Evolutionary conservation across 92 coral and sea anemone genomes (phyloP).

Genomic region (Actinernus sp.): DNA sequence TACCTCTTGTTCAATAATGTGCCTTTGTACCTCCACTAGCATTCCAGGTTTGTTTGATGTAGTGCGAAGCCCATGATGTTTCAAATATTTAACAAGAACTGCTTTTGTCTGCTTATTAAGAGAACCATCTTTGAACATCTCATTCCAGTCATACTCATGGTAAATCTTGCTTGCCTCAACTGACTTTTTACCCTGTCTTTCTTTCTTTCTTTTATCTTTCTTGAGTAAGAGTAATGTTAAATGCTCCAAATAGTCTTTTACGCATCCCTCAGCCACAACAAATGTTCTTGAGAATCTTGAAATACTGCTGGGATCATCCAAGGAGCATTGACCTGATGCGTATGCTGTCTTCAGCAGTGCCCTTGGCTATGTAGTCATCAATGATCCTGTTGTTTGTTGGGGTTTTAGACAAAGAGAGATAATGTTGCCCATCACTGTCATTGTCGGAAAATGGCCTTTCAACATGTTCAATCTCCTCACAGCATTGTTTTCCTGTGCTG

Average conservation of each 20-base stretch:
- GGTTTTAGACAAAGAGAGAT: constrained; percentile 40
- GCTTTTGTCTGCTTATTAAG: constrained; percentile 45
- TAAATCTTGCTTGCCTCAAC: constrained; percentile 35
- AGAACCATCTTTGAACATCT: constrained; percentile 32
- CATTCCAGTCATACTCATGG: constrained; percentile 58
- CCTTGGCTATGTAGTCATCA: constrained; percentile 55
- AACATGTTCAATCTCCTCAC: constrained; percentile 22
- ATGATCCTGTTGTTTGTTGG: constrained; percentile 36
- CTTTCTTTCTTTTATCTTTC: constrained; percentile 37
- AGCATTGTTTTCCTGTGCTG: constrained; percentile 33
- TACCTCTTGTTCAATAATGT: constrained; percentile 50
- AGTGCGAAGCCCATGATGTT: constrained; percentile 34
- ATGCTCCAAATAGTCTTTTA: constrained; percentile 55
- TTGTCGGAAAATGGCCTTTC: constrained; percentile 43
- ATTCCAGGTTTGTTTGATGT: constrained; percentile 40
- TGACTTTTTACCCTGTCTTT: neutral
- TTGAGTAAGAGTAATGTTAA: constrained; percentile 26
- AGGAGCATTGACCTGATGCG: constrained; percentile 14
- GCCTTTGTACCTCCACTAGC: constrained; percentile 57
- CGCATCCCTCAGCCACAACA: constrained; percentile 62
- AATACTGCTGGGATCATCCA: constrained; percentile 49
- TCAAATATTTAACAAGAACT: constrained; percentile 45
- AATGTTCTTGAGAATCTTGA: constrained; percentile 36
- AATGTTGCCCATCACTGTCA: constrained; percentile 25
- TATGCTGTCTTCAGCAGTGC: constrained; percentile 40